Evolutionary conservation across 2,888 invertebrate species (phyloP).

Genomic region (Polia nebulosa): DNA sequence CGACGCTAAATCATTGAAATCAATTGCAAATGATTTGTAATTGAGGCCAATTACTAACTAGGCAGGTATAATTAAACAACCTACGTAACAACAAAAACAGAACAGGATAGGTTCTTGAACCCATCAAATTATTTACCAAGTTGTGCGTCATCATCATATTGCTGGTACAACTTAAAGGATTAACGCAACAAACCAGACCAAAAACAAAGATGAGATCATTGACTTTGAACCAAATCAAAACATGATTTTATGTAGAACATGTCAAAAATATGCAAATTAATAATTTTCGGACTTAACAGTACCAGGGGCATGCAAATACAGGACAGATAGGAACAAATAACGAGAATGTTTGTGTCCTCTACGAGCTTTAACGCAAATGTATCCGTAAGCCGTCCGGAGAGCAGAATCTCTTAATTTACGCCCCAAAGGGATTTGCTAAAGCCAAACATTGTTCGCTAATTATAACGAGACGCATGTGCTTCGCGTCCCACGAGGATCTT

Average conservation of each 20-base stretch:
- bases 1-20: slow-evolving; percentile 31
- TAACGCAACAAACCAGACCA: slow-evolving; percentile 9
- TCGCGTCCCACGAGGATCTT: slow-evolving; percentile 87
- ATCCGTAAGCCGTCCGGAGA: slow-evolving; percentile 84
- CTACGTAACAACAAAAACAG: slow-evolving; percentile 33
- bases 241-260: slow-evolving; percentile 63
- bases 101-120: slow-evolving; percentile 50
- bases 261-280: slow-evolving; percentile 67
- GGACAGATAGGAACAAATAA: slow-evolving; percentile 76
- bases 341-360: slow-evolving; percentile 65
- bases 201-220: slow-evolving; percentile 20
- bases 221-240: slow-evolving; percentile 51
- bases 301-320: slow-evolving; percentile 75
- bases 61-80: slow-evolving; percentile 48
- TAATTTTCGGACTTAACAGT: slow-evolving; percentile 71
- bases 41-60: slow-evolving; percentile 45
- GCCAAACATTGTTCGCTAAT: slow-evolving; percentile 91
- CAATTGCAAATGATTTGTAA: slow-evolving; percentile 49
- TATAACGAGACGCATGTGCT: slow-evolving; percentile 89
- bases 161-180: slow-evolving; percentile 13
- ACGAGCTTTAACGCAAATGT: slow-evolving; percentile 85
- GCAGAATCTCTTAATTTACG: slow-evolving; percentile 90
- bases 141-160: slow-evolving; percentile 47
- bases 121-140: slow-evolving; percentile 34
- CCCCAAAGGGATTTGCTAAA: slow-evolving; percentile 90